phyloP scores from a whole-genome alignment of 2,113 vertebrate genomes.

The Chloropsis cyanopogon region DNA sequence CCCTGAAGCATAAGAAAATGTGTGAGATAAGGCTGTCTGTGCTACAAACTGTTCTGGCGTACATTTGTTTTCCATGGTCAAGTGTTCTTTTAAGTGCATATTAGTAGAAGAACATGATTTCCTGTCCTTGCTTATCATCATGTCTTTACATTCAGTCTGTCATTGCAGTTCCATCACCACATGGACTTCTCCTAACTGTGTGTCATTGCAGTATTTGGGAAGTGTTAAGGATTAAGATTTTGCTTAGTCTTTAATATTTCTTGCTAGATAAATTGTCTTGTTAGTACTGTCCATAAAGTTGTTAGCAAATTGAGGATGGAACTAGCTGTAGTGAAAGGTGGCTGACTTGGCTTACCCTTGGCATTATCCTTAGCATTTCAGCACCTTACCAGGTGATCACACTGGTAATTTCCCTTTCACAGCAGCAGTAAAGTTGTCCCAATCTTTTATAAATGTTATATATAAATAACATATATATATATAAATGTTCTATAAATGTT shows the following conservation, averaged over 20 bases:
- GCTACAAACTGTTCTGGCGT: not conserved
- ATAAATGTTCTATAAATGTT: not conserved
- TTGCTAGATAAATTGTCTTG: not conserved
- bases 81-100: not conserved
- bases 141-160: not conserved
- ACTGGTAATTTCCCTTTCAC: not conserved
- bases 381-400: not conserved
- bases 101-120: not conserved
- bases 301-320: not conserved
- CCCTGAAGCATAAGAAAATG: not conserved
- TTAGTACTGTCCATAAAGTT: not conserved
- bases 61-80: not conserved
- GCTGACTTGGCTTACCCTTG: not conserved
- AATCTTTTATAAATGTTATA: not conserved
- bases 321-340: not conserved
- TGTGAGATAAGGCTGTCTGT: not conserved
- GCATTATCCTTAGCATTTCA: not conserved
- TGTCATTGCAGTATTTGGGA: not conserved
- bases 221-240: not conserved
- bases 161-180: not conserved
- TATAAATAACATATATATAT: too few relatives aligned
- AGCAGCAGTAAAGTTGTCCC: rapidly evolving
- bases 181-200: not conserved
- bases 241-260: not conserved
- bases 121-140: not conserved